A percentile compares a stretch with the other conserved stretches of the same genome.
phyloP scores from a whole-genome alignment of 2,797 vertebrate species.

The Poeciliopsis paucimaculata region DNA sequence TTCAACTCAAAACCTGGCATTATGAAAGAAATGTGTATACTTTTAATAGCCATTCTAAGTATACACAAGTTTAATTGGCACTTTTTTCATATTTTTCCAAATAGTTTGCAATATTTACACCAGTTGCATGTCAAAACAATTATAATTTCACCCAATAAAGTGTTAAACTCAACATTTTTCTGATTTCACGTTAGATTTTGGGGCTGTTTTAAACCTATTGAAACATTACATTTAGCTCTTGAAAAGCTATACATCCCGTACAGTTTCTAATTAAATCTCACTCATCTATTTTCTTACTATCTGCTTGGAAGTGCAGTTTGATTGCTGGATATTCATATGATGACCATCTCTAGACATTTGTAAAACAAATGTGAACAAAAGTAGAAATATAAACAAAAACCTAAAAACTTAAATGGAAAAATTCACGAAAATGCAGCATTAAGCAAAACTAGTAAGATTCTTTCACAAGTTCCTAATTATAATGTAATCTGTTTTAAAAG shows the following conservation, averaged over 20 bases:
- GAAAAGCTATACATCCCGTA: not conserved
- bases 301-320: not conserved
- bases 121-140: not conserved
- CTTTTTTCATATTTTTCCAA: too few relatives aligned
- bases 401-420: not conserved
- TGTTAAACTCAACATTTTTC: not conserved
- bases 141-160: not conserved
- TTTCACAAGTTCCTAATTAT: not conserved
- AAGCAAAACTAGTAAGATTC: not conserved
- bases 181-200: not conserved
- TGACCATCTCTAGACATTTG: not conserved
- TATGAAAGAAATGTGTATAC: not conserved
- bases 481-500: not conserved
- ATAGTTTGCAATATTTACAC: not conserved
- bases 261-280: not conserved
- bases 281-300: not conserved
- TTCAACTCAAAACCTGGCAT: not conserved
- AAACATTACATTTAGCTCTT: not conserved
- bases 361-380: not conserved
- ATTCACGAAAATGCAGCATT: not conserved
- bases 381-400: not conserved
- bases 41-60: not conserved
- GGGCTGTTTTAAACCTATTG: not conserved
- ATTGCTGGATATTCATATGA: not conserved
- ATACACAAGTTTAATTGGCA: too few relatives aligned